phyloP scores from a whole-genome alignment of 2,113 vertebrate genomes.

The Crotalus helleri region DNA sequence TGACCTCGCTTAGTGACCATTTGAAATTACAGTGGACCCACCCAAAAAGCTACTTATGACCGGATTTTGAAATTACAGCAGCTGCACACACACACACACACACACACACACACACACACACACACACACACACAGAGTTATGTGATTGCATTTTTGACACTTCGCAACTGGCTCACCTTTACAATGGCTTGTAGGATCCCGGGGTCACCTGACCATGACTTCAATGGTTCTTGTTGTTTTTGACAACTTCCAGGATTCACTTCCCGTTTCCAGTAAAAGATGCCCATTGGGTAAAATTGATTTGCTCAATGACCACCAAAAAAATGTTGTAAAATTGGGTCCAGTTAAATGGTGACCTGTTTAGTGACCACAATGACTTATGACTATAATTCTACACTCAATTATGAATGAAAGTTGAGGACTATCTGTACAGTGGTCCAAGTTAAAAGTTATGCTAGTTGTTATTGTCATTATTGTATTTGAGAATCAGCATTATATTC shows the following conservation, averaged over 20 bases:
- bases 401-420: not conserved
- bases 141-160: not conserved
- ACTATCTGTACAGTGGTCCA: not conserved
- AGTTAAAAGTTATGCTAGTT: not conserved
- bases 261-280: not conserved
- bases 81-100: not conserved
- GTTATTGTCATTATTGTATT: not conserved
- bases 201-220: not conserved
- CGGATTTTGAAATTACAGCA: not conserved
- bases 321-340: not conserved
- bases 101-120: too few relatives aligned
- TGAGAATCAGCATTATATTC: slow-evolving; percentile 33
- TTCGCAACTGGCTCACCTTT: not conserved
- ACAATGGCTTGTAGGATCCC: not conserved
- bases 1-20: not conserved
- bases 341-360: not conserved
- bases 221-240: not conserved
- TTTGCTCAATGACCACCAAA: not conserved
- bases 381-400: not conserved
- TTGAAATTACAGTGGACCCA: not conserved
- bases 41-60: not conserved
- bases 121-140: too few relatives aligned
- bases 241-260: not conserved
- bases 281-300: not conserved
- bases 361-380: not conserved